A percentile compares a stretch with the other conserved stretches of the same genome.
Evolutionary conservation across 2,113 vertebrate genomes (phyloP).

Genomic region (Melospiza melodia): DNA sequence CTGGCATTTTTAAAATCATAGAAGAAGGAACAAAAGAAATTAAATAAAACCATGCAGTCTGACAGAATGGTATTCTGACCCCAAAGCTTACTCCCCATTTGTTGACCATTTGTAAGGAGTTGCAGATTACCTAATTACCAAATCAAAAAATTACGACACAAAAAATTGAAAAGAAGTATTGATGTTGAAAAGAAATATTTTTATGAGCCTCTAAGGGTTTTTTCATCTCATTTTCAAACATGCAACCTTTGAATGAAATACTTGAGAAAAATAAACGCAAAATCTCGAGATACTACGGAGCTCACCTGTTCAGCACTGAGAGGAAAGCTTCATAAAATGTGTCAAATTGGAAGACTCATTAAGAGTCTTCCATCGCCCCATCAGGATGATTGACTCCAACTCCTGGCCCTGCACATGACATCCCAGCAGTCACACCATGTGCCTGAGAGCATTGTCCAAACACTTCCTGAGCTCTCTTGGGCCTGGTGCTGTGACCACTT

Average conservation of each 20-base stretch:
- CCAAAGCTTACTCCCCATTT: background rate
- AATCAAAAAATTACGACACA: background rate
- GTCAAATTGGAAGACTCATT: background rate
- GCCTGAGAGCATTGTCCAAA: background rate
- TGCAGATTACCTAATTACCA: background rate
- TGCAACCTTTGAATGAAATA: background rate
- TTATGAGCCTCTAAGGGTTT: background rate
- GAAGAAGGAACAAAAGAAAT: background rate
- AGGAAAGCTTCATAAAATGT: background rate
- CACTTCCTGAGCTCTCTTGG: accelerated
- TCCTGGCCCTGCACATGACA: background rate
- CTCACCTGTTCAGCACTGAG: background rate
- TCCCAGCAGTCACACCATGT: background rate
- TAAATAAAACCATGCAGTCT: background rate
- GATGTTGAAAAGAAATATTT: background rate
- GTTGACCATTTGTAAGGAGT: background rate
- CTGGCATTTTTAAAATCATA: background rate
- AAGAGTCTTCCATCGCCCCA: background rate
- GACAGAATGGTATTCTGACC: background rate
- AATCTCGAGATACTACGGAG: background rate
- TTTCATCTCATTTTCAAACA: background rate
- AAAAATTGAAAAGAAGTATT: too few species aligned
- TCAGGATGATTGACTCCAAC: background rate
- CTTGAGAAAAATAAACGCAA: background rate
- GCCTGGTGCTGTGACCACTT: background rate